Evolutionary conservation across 2,113 vertebrate species (phyloP), one percentile per base, ranked within the genome.

Genomic region (Rhizomys pruinosus): DNA sequence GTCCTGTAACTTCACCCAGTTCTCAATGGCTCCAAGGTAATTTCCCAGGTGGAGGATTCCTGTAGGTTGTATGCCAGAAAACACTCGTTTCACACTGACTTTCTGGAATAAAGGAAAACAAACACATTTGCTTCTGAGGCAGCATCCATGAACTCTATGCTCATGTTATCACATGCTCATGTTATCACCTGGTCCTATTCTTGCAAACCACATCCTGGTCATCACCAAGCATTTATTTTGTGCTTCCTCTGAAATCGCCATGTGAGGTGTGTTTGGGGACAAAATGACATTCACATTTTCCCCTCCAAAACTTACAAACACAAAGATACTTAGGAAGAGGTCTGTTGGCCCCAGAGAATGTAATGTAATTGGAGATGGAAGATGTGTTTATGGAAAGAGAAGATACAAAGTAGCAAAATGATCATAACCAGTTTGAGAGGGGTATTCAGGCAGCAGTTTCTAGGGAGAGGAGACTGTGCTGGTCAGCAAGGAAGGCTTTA

Each of bases 41-140:
- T 99, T 99, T 17, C 99, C 99, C 52, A 99, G 97, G 97, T 99
- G 99, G 71, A 98, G 99, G 0, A 98, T 98, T 20, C 99, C 99
- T 2, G 99, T 99, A 1, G 99, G 99, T 97, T 99, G 99, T 97
- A 99, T 99, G 79, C 99, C 99, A 0, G 99, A 99, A 98, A 99
- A 99, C 3, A 99, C 98, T 0, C 99, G 98, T 1, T 97, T 96
- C 78, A 69, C 0, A 0, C 82, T 61, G 57, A 71, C 34, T 39
- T 96, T 98, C 98, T 98, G 97, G 57, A 94, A 97, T 17, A 95
- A 96, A 95, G 93, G 20, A 91, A 68, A 93, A 90, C 73, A 96
- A 44, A 80, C 25, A 47, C 3, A 47, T 74, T 86, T 72, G n/a
- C 66, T 94, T 88, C 59, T 23, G 68, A 95, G 76, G 63, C 68